These are phyloP conservation scores for Cryptosula pallasiana DNA, from an alignment of 2,888 invertebrate genomes.

Conservation along the genomic window DNA sequence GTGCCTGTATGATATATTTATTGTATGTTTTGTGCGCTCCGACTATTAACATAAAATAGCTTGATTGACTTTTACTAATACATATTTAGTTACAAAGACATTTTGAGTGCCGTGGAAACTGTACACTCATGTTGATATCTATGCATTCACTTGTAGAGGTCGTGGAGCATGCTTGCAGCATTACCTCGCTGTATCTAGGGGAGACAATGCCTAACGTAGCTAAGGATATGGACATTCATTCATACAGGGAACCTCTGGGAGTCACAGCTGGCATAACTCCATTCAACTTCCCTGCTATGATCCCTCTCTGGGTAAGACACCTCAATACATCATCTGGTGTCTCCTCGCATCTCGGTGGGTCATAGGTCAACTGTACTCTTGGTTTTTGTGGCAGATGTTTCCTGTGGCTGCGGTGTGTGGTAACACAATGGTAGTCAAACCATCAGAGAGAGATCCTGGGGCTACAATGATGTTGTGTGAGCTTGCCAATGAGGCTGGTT, in stretches of 20 bases:
- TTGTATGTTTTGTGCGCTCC: too few species aligned
- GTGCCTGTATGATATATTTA: too few species aligned
- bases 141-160: slow-evolving; percentile 70
- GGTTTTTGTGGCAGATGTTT: slow-evolving; percentile 57
- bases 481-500: slow-evolving; percentile 84
- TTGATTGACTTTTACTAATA: too few species aligned
- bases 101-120: too few species aligned
- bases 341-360: neutral
- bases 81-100: too few species aligned
- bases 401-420: slow-evolving; percentile 73
- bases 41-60: too few species aligned
- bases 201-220: slow-evolving; percentile 82
- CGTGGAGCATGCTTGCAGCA: slow-evolving; percentile 92
- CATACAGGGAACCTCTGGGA: slow-evolving; percentile 85
- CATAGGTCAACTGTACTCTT: neutral
- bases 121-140: too few species aligned
- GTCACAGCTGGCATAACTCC: slow-evolving; percentile 93
- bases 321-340: too few species aligned
- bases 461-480: slow-evolving; percentile 92
- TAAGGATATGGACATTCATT: slow-evolving; percentile 91
- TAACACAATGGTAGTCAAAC: slow-evolving; percentile 88
- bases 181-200: slow-evolving; percentile 85
- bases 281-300: slow-evolving; percentile 99
- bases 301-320: slow-evolving; percentile 83
- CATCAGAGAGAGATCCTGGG: slow-evolving; percentile 96